Percentiles rank a stretch among this genome's conserved stretches.
Evolutionary conservation across 1,140 invertebrate genomes (phyloP).

Genomic region (Lepidurus couesii): DNA sequence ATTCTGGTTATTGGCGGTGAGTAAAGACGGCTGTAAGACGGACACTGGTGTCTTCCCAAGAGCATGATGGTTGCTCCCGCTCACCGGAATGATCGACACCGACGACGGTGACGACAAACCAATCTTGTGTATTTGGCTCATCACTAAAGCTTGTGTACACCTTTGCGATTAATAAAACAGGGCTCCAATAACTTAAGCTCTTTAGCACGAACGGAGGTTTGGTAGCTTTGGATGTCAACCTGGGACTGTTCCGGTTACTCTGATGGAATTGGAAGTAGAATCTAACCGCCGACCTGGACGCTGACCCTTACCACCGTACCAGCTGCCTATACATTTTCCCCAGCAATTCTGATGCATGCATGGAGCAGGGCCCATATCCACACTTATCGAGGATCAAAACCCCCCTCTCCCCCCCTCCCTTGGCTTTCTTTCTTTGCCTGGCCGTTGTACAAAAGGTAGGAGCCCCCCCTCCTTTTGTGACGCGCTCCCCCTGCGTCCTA

Average conservation of each 20-base stretch:
- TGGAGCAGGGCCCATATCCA: background rate
- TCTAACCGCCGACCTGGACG: slow-evolving; percentile 1
- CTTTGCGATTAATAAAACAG: too few relatives aligned
- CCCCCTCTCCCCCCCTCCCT: background rate
- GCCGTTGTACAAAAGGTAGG: slow-evolving; percentile 6
- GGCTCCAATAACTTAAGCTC: too few relatives aligned
- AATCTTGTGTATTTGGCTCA: background rate
- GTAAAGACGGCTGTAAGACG: background rate
- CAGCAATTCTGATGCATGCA: background rate
- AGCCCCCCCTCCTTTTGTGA: background rate
- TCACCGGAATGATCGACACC: background rate
- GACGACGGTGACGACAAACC: background rate
- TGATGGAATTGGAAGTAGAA: slow-evolving; percentile 22
- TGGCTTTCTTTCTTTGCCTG: background rate
- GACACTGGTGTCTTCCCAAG: background rate
- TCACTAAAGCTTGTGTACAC: background rate
- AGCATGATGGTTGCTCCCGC: background rate
- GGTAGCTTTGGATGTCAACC: background rate
- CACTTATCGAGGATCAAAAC: slow-evolving; percentile 15
- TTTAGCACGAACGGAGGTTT: background rate
- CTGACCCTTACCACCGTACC: background rate
- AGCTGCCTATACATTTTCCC: slow-evolving; percentile 14
- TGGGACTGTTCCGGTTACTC: background rate
- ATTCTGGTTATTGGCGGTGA: background rate
- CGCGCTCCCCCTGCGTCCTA: background rate